Base-by-base conservation (phyloP, 1,140 invertebrate genomes). In the Agraylea sexmaculata region DNA sequence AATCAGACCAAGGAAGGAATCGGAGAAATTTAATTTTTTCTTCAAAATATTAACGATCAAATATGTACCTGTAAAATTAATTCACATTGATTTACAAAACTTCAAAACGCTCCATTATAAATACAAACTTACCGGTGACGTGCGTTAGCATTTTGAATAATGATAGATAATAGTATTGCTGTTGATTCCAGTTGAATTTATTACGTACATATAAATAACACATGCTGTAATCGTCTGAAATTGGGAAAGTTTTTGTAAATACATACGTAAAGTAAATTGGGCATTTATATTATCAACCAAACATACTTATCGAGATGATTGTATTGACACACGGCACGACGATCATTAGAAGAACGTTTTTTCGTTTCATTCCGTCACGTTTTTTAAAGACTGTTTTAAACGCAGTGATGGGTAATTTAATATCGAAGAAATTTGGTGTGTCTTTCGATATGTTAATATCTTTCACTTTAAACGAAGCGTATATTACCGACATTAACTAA, bases 201-300 rank as follows among this genome's bases (percentile, higher is more conserved):
- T 40, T 40, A 31, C 38, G 30, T 10, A 40, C 13, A 40, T 31
- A 40, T 15, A 40, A 21, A 32, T 40, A 40, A 22, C 11, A 15
- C 1, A 40, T 8, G 3, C 2, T 5, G 13, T 5, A 11, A 7
- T 40, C 38, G 22, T 17, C 38, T 40, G 15, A 40, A 40, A 40
- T 21, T 15, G n/a, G n/a, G n/a, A n/a, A n/a, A n/a, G n/a, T n/a
- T n/a, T n/a, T 18, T 11, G 11, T 12, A 23, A 13, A 36, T 13
- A 2, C 17, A 28, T 23, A 25, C 23, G 13, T 11, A 3, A 4
- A 8, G 7, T 3, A 16, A 36, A 22, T 22, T 36, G 13, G 13
- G 6, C 15, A 37, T 37, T 30, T 23, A 20, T 31, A 12, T 13
- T 10, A 17, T 39, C 32, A 10, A 31, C 15, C 5, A 11, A 31